A percentile compares a stretch with the other conserved stretches of the same genome.
Conservation (phyloP, 2,113 vertebrate species). For the Paraplagusia blochii region DNA sequence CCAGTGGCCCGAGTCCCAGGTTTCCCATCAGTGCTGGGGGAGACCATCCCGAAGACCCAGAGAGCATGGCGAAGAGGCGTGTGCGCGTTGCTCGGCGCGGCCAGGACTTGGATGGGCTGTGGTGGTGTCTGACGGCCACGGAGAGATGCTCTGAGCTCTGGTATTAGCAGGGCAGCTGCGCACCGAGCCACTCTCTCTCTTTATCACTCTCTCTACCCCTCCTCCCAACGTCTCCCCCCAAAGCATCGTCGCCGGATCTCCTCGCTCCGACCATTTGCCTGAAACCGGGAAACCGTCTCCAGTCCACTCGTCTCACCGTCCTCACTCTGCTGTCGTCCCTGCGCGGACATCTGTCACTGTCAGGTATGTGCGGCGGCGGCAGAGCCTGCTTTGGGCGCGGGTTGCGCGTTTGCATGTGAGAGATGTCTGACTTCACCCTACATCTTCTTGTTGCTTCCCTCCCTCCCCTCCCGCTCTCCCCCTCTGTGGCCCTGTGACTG, state of each 20-base stretch:
- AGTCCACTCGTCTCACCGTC: slow-evolving; percentile 33
- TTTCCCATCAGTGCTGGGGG: slow-evolving; percentile 18
- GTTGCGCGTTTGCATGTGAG: slow-evolving; percentile 50
- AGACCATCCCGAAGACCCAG: slow-evolving; percentile 18
- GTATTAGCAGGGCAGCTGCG: slow-evolving; percentile 69
- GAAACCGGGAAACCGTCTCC: slow-evolving; percentile 53
- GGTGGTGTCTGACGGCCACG: slow-evolving; percentile 60
- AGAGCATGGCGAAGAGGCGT: slow-evolving; percentile 57
- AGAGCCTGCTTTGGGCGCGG: slow-evolving; percentile 8
- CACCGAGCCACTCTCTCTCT: slow-evolving; percentile 50
- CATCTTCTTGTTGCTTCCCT: slow-evolving; percentile 65
- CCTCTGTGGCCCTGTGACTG: slow-evolving; percentile 62
- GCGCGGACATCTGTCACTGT: slow-evolving; percentile 40
- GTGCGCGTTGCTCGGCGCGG: slow-evolving; percentile 50
- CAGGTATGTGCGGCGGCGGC: slow-evolving; percentile 62
- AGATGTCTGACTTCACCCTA: slow-evolving; percentile 37
- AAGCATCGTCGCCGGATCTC: slow-evolving; percentile 33
- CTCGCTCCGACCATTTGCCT: slow-evolving; percentile 53
- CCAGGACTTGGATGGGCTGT: slow-evolving; percentile 57
- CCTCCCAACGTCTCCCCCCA: slow-evolving; percentile 38
- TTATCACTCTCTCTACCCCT: slow-evolving; percentile 1
- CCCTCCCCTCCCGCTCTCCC: slow-evolving; percentile 45
- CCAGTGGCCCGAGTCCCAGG: slow-evolving; percentile 13
- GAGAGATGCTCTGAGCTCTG: slow-evolving; percentile 67
- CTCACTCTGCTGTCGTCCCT: slow-evolving; percentile 39